Percentiles rank a stretch among this genome's conserved stretches.
Evolutionary conservation across 2,888 invertebrate species (phyloP).

Genomic region (Metopia argyrocephala): DNA sequence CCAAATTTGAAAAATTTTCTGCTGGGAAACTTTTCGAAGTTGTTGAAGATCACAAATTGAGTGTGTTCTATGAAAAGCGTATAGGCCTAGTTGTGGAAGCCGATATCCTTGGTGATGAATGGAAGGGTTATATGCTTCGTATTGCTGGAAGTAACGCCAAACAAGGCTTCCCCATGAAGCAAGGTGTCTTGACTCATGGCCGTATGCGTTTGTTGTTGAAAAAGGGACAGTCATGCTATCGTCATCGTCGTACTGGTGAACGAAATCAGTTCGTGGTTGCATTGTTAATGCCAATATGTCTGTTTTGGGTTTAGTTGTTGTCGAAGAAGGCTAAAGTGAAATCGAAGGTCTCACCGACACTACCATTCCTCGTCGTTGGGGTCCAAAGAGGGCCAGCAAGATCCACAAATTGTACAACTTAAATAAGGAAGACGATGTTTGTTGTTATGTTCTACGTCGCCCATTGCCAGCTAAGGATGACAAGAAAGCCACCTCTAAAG

Average conservation of each 20-base stretch:
- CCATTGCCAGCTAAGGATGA: conserved; percentile 91
- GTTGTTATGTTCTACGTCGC: conserved; percentile 97
- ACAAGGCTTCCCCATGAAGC: conserved; percentile 99
- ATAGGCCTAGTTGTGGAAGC: conserved; percentile 98
- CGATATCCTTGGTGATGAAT: conserved; percentile 97
- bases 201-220: conserved; percentile 96
- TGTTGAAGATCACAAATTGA: conserved; percentile 97
- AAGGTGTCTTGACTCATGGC: conserved; percentile 96
- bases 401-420: conserved; percentile 92
- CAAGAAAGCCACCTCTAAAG: conserved; percentile 88
- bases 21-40: conserved; percentile 98
- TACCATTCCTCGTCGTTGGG: conserved; percentile 95
- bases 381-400: conserved; percentile 95
- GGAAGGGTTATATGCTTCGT: conserved; percentile 98
- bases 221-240: conserved; percentile 97
- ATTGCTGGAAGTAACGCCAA: conserved; percentile 99
- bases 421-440: conserved; percentile 97
- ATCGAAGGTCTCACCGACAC: conserved; percentile 97
- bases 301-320: conserved; percentile 95
- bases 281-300: conserved; percentile 98
- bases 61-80: conserved; percentile 98
- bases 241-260: conserved; percentile 96
- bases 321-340: conserved; percentile 97
- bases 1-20: too few species aligned
- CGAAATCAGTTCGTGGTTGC: conserved; percentile 99